These are phyloP conservation scores for Cyprinus carpio DNA, from an alignment of 2,113 vertebrate genomes.

Conservation along the genomic window DNA sequence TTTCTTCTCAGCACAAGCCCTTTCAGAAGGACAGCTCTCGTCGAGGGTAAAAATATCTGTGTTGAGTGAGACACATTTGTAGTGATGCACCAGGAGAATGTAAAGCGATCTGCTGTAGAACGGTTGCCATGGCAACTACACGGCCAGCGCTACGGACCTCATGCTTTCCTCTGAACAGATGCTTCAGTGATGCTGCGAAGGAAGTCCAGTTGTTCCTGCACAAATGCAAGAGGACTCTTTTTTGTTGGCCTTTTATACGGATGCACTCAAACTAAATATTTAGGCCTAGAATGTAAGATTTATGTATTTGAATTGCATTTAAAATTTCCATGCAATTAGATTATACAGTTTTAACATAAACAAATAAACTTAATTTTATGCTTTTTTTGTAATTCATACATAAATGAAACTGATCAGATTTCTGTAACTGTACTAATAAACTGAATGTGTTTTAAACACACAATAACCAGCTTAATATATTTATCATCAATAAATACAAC, in stretches of 20 bases:
- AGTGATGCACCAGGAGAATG: slow-evolving; percentile 25
- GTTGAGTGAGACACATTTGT: slow-evolving; percentile 2
- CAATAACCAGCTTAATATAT: no score
- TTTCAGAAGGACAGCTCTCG: slow-evolving; percentile 5
- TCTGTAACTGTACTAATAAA: no score
- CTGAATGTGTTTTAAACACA: no score
- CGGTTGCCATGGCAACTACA: slow-evolving; percentile 73
- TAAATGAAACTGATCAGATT: no score
- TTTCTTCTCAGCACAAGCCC: not conserved
- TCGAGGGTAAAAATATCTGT: not conserved
- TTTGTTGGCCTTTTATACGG: no score
- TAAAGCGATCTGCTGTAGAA: slow-evolving; percentile 70
- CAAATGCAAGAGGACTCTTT: no score
- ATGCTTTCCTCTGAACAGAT: not conserved
- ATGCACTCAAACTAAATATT: not conserved
- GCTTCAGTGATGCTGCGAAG: not conserved
- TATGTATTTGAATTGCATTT: no score
- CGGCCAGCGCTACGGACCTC: slow-evolving; percentile 40
- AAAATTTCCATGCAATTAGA: no score
- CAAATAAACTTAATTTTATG: no score
- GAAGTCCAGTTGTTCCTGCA: not conserved
- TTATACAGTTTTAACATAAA: no score
- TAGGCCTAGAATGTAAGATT: not conserved
- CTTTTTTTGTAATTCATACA: no score
- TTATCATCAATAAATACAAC: no score